Conservation (phyloP, 2,888 invertebrate species). For the Hetaerina titia region DNA sequence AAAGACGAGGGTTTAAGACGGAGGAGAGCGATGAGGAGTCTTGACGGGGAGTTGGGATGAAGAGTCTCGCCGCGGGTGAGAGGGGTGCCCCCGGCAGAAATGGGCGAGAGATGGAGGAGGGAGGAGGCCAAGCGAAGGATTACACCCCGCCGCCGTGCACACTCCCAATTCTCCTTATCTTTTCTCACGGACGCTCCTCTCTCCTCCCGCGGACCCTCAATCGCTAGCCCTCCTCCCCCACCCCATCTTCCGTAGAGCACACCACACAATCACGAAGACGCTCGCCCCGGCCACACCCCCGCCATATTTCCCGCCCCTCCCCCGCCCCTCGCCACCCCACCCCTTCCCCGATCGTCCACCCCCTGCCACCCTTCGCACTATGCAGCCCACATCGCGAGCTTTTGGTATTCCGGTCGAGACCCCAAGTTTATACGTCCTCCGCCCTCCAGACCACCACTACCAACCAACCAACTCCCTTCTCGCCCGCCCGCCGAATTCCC, state of each 20-base stretch:
- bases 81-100: not conserved
- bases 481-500: not conserved
- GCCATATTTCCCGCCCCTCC: not conserved
- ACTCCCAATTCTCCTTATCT: slow-evolving; percentile 13
- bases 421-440: slow-evolving; percentile 37
- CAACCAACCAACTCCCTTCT: not conserved
- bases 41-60: not conserved
- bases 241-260: not conserved
- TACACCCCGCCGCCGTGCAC: slow-evolving; percentile 22
- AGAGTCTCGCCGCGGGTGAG: not conserved
- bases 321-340: not conserved
- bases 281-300: not conserved
- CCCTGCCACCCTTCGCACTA: not conserved
- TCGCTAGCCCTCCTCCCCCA: not conserved
- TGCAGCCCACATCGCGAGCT: slow-evolving; percentile 54
- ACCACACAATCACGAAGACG: slow-evolving; percentile 9
- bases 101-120: no score
- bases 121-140: slow-evolving; percentile 8
- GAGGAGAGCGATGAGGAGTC: not conserved
- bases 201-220: not conserved
- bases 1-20: not conserved
- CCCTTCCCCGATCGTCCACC: not conserved
- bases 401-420: slow-evolving; percentile 43
- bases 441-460: not conserved
- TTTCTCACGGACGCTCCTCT: not conserved